These are phyloP conservation scores for Tachina fera DNA, from an alignment of 2,888 invertebrate genomes.

Conservation along the genomic window DNA sequence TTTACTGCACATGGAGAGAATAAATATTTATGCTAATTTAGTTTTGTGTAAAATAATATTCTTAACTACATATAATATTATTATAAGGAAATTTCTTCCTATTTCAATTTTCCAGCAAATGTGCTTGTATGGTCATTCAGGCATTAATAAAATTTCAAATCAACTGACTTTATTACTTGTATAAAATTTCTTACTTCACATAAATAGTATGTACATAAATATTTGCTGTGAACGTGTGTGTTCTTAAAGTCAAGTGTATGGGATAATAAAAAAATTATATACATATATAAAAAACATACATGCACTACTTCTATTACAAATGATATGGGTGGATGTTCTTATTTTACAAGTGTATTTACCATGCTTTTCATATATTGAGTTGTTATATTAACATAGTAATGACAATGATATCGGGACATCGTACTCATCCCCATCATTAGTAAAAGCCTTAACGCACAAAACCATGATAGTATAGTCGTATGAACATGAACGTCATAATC, in stretches of 20 bases:
- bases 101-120: conserved; percentile 41
- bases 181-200: conserved; percentile 20
- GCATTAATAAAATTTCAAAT: conserved; percentile 41
- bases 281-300: too few relatives aligned
- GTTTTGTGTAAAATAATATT: conserved; percentile 8
- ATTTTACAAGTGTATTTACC: conserved; percentile 75
- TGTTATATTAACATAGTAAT: conserved; percentile 77
- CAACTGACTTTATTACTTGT: conserved; percentile 5
- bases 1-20: background rate
- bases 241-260: too few relatives aligned
- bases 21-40: background rate
- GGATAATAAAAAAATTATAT: conserved; percentile 27
- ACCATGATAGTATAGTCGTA: background rate
- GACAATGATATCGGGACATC: conserved; percentile 21
- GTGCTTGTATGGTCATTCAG: conserved; percentile 26
- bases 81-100: conserved; percentile 27
- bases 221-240: background rate
- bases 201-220: background rate
- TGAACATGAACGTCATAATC: conserved; percentile 10
- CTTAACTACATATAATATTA: conserved; percentile 1
- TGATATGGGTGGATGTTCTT: conserved; percentile 28
- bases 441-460: conserved; percentile 19
- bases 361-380: conserved; percentile 80
- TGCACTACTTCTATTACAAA: conserved; percentile 1
- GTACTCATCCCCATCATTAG: background rate